A percentile compares a stretch with the other conserved stretches of the same genome.
Conservation (phyloP, 1,140 invertebrate genomes). For the Dolichoris vasculosae region DNA sequence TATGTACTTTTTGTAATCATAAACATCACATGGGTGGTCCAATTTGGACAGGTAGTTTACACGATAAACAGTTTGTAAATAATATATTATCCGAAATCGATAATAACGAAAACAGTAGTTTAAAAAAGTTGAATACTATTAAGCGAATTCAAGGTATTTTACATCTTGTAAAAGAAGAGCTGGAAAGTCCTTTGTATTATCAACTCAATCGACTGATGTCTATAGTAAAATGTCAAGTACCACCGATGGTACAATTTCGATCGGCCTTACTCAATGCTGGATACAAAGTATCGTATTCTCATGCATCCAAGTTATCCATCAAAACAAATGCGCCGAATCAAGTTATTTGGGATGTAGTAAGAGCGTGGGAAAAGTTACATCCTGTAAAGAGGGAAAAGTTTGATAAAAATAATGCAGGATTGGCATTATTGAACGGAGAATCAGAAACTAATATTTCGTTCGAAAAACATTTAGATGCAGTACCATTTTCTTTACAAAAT, state of each 20-base stretch:
- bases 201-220: conserved; percentile 78
- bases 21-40: conserved; percentile 91
- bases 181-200: conserved; percentile 94
- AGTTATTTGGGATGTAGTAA: conserved; percentile 95
- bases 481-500: conserved; percentile 85
- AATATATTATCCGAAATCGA: conserved; percentile 68
- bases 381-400: conserved; percentile 72
- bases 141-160: conserved; percentile 86
- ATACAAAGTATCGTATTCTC: conserved; percentile 93
- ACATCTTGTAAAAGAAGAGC: conserved; percentile 84
- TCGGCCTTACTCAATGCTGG: conserved; percentile 96
- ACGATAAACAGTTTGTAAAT: conserved; percentile 86
- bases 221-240: conserved; percentile 64
- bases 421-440: conserved; percentile 77
- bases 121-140: conserved; percentile 77
- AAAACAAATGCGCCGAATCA: conserved; percentile 94
- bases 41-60: conserved; percentile 92
- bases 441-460: conserved; percentile 77
- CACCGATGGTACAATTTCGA: conserved; percentile 76
- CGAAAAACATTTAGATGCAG: conserved; percentile 81
- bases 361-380: conserved; percentile 83
- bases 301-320: conserved; percentile 89
- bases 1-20: conserved; percentile 86
- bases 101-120: conserved; percentile 50
- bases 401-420: conserved; percentile 74